Conservation (phyloP, 2,888 invertebrate species). For the Ormia ochracea region DNA sequence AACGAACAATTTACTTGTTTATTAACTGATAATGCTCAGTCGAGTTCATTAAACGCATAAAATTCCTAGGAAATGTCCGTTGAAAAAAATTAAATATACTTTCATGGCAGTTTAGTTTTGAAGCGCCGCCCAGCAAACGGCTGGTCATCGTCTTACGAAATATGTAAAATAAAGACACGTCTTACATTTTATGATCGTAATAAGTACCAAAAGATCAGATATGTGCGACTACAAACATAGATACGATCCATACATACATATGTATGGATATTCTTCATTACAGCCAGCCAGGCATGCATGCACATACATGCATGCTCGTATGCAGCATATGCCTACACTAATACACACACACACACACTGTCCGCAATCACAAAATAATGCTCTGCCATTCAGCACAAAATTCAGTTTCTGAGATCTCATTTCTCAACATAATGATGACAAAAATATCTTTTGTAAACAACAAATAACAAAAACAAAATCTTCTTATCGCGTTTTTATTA, state of each 20-base stretch:
- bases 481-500: slow-evolving; percentile 26
- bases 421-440: slow-evolving; percentile 33
- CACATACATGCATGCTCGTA: background rate
- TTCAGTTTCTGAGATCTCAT: slow-evolving; percentile 1
- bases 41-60: slow-evolving; percentile 62
- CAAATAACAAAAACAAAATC: background rate
- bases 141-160: background rate
- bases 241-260: no score
- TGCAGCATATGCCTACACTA: background rate
- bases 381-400: slow-evolving; percentile 11
- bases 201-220: background rate
- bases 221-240: no score
- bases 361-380: background rate
- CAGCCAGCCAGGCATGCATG: background rate
- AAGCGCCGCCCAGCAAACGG: background rate
- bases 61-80: slow-evolving; percentile 14
- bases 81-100: background rate
- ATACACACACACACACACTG: background rate
- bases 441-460: slow-evolving; percentile 17
- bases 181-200: background rate
- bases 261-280: background rate
- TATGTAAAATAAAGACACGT: background rate
- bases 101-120: slow-evolving; percentile 7
- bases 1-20: background rate
- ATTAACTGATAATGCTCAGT: slow-evolving; percentile 41